A percentile compares a stretch with the other conserved stretches of the same genome.
These are phyloP conservation scores for Orius insidiosus DNA, from an alignment of 1,140 invertebrate species.

Conservation along the genomic window DNA sequence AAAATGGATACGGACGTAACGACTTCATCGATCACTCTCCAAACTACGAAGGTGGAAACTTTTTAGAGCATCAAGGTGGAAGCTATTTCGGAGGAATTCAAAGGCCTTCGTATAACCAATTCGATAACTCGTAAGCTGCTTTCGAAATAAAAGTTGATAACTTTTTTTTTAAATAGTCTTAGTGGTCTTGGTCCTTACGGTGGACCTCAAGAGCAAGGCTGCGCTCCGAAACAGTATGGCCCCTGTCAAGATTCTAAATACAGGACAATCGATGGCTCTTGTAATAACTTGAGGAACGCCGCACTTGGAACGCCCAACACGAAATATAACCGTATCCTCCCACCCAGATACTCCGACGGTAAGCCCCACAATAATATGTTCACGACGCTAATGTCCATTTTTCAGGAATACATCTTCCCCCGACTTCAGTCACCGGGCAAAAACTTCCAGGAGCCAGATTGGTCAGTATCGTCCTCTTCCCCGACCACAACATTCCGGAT, in stretches of 20 bases:
- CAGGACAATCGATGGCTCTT: slow-evolving; percentile 63
- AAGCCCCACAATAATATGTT: slow-evolving; percentile 22
- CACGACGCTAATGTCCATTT: slow-evolving; percentile 10
- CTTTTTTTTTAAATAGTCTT: too few relatives aligned
- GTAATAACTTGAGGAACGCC: slow-evolving; percentile 62
- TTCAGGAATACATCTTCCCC: slow-evolving; percentile 44
- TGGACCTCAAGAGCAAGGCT: slow-evolving; percentile 11
- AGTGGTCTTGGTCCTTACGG: too few relatives aligned
- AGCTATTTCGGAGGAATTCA: too few relatives aligned
- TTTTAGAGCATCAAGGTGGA: too few relatives aligned
- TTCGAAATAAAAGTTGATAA: too few relatives aligned
- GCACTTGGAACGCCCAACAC: slow-evolving; percentile 55
- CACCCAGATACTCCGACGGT: slow-evolving; percentile 68
- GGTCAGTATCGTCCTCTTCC: slow-evolving; percentile 50
- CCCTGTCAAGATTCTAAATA: slow-evolving; percentile 41
- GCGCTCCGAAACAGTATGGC: slow-evolving; percentile 24
- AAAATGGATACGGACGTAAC: too few relatives aligned
- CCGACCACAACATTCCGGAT: slow-evolving; percentile 42
- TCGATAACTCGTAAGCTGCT: too few relatives aligned
- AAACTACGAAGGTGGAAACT: too few relatives aligned
- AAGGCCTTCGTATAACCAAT: too few relatives aligned
- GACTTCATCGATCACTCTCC: too few relatives aligned
- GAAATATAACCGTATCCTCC: slow-evolving; percentile 56
- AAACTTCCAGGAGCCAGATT: slow-evolving; percentile 47
- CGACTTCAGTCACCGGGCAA: slow-evolving; percentile 37